A percentile compares a stretch with the other conserved stretches of the same genome.
These are phyloP conservation scores for Cryptotermes secundus DNA, from an alignment of 1,140 invertebrate species.

Conservation along the genomic window DNA sequence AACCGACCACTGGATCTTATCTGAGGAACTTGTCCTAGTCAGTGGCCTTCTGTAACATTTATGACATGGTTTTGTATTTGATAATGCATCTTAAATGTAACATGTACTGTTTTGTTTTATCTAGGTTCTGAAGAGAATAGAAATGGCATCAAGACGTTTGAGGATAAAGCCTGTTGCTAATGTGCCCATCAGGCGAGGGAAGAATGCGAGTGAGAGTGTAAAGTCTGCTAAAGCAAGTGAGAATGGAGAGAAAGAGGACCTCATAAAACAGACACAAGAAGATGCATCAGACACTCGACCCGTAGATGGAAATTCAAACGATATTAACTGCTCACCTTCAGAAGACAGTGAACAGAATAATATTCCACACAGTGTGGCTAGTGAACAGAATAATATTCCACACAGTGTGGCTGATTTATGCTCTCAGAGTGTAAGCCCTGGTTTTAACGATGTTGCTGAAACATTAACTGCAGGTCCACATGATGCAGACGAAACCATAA, in stretches of 20 bases:
- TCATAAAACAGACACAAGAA: background rate
- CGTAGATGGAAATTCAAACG: background rate
- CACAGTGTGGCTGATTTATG: background rate
- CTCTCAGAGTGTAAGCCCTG: background rate
- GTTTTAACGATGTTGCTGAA: background rate
- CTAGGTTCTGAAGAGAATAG: background rate
- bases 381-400: background rate
- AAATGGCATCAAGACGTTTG: slow-evolving; percentile 43
- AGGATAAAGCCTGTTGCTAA: slow-evolving; percentile 55
- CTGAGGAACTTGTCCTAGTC: too few species aligned
- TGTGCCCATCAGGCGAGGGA: slow-evolving; percentile 45
- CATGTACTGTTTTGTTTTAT: background rate
- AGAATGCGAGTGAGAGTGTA: background rate
- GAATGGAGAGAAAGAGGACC: background rate
- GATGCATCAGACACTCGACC: background rate
- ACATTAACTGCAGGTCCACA: background rate
- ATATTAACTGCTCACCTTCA: slow-evolving; percentile 37
- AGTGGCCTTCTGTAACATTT: too few species aligned
- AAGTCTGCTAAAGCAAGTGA: too few species aligned
- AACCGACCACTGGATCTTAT: too few species aligned
- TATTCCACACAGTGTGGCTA: background rate
- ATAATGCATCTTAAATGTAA: too few species aligned
- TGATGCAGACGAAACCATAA: background rate
- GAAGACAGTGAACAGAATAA: slow-evolving; percentile 37
- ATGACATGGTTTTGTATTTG: too few species aligned